A percentile compares a stretch with the other conserved stretches of the same genome.
These are phyloP conservation scores for Haliclona indistincta DNA, from an alignment of 37 sponge, comb jelly and placozoan genomes.

Conservation along the genomic window DNA sequence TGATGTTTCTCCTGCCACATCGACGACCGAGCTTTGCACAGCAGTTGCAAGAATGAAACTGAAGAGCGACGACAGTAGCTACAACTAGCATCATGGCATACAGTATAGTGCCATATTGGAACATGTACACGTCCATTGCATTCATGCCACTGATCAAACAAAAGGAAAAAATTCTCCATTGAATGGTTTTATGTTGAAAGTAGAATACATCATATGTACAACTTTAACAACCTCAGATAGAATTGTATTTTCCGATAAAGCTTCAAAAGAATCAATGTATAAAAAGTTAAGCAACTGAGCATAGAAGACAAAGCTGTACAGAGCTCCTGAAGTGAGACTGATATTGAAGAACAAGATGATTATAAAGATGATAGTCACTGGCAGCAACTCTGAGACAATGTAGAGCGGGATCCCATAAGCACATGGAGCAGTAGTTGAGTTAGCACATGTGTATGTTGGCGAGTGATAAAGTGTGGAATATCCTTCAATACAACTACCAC, in stretches of 20 bases:
- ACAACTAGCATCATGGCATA: constrained; percentile 29
- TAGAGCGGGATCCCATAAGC: constrained; percentile 33
- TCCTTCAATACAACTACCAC: constrained; percentile 24
- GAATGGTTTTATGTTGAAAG: constrained; percentile 24
- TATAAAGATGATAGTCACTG: constrained; percentile 34
- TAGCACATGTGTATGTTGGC: constrained; percentile 12
- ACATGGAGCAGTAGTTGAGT: background rate
- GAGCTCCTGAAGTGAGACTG: constrained; percentile 30
- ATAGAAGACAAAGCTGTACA: constrained; percentile 44
- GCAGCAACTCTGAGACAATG: constrained; percentile 38
- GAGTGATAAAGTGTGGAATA: constrained; percentile 26
- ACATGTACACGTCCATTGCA: constrained; percentile 5
- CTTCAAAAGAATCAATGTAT: background rate
- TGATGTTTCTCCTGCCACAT: too few species aligned
- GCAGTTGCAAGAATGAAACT: background rate
- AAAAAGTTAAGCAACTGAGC: constrained; percentile 22
- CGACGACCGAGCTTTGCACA: constrained; percentile 1
- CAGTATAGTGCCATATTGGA: constrained; percentile 27
- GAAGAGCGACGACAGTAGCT: background rate
- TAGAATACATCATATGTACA: constrained; percentile 1
- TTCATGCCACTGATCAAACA: constrained; percentile 29
- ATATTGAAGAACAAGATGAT: constrained; percentile 49
- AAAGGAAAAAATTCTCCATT: constrained; percentile 17
- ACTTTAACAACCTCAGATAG: background rate
- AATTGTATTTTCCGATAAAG: background rate